Evolutionary conservation across 1,140 invertebrate genomes (phyloP).

Genomic region (Paramacrobiotus metropolitanus): DNA sequence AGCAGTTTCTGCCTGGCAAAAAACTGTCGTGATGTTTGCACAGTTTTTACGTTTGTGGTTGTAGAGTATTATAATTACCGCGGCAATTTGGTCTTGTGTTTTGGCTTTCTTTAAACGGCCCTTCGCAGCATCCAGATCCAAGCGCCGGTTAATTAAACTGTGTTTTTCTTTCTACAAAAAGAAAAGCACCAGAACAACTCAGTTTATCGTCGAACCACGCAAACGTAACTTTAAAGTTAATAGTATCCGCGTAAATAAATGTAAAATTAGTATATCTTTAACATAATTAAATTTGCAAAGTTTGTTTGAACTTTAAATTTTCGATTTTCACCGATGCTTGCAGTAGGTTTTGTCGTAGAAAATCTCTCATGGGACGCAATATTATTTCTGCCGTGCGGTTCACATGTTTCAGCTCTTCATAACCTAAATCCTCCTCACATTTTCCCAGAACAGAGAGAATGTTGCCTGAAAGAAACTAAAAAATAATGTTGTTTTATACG

Average conservation of each 20-base stretch:
- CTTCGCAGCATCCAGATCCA: not conserved
- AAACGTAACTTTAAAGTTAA: no score
- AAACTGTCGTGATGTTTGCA: not conserved
- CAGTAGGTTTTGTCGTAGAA: not conserved
- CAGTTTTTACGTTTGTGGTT: not conserved
- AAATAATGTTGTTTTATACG: no score
- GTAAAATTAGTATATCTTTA: no score
- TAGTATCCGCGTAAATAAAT: no score
- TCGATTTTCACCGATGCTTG: not conserved
- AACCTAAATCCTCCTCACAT: not conserved
- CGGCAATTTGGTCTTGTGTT: not conserved
- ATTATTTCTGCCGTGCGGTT: not conserved
- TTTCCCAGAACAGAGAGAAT: not conserved
- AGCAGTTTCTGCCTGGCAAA: not conserved
- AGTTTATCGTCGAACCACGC: no score
- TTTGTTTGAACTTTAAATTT: no score
- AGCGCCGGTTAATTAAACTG: not conserved
- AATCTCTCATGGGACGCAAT: not conserved
- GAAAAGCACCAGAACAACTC: not conserved
- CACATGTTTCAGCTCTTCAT: not conserved
- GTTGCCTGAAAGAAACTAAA: no score
- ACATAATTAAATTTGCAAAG: no score
- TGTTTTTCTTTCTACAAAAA: not conserved
- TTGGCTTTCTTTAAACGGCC: not conserved
- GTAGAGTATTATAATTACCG: not conserved